Conservation (phyloP, 2,888 invertebrate genomes). For the Drosophila melanosoma region DNA sequence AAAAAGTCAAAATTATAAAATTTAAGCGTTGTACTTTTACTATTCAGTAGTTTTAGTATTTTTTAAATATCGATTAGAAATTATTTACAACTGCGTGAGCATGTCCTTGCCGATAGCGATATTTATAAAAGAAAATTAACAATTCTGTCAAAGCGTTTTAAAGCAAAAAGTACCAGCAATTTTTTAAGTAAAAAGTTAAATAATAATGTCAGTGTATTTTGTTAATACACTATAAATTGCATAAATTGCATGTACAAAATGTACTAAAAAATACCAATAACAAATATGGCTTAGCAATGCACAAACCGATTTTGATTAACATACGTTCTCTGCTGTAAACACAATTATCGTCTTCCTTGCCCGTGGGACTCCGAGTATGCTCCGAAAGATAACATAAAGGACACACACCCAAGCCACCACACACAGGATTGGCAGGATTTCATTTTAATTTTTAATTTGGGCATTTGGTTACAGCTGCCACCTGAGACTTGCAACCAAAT, state of each 20-base stretch:
- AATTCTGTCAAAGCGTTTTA: neutral
- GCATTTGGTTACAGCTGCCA: constrained; percentile 13
- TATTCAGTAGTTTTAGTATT: neutral
- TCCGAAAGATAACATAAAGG: constrained; percentile 42
- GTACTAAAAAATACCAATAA: constrained; percentile 33
- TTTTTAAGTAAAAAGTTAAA: neutral
- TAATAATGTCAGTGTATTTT: neutral
- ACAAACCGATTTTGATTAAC: constrained; percentile 19
- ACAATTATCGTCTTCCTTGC: constrained; percentile 29
- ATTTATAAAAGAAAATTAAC: neutral
- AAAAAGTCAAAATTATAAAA: neutral
- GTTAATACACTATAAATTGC: neutral
- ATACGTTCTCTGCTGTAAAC: constrained; percentile 9
- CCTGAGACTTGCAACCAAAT: constrained; percentile 21
- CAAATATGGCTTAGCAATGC: constrained; percentile 10
- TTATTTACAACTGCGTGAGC: neutral
- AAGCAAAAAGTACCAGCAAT: neutral
- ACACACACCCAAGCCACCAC: constrained; percentile 18
- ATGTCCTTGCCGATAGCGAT: neutral
- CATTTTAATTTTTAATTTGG: constrained; percentile 16
- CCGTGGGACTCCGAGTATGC: constrained; percentile 29
- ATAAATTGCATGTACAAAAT: constrained; percentile 4
- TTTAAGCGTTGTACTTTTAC: neutral
- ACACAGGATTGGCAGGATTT: constrained; percentile 26
- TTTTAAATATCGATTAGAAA: neutral